Evolutionary conservation across 2,797 vertebrate species (phyloP).

Genomic region (Gymnothorax javanicus): DNA sequence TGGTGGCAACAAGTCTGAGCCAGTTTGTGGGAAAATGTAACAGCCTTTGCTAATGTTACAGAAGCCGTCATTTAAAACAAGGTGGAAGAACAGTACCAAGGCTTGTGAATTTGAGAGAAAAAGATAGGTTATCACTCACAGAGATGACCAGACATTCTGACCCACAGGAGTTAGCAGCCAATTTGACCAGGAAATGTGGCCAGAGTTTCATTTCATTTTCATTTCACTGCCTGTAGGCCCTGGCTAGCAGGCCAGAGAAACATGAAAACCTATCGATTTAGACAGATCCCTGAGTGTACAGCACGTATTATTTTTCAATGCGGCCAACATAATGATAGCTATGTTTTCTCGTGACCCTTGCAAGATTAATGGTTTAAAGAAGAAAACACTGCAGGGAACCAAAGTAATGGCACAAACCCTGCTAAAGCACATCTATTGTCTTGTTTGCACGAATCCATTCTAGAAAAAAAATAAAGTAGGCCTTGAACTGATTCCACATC

Average conservation of each 20-base stretch:
- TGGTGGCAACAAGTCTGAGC: too few species aligned
- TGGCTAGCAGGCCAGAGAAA: not conserved
- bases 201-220: not conserved
- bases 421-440: not conserved
- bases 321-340: not conserved
- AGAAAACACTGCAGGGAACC: not conserved
- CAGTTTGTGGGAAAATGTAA: too few species aligned
- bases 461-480: not conserved
- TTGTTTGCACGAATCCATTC: not conserved
- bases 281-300: not conserved
- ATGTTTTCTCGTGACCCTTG: not conserved
- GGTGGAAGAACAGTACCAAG: too few species aligned
- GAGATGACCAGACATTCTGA: not conserved
- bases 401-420: not conserved
- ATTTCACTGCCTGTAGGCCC: not conserved
- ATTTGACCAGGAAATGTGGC: not conserved
- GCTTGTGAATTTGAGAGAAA: too few species aligned
- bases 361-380: not conserved
- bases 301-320: not conserved
- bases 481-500: not conserved
- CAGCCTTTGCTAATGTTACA: too few species aligned
- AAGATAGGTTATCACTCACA: not conserved
- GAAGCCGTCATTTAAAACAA: too few species aligned
- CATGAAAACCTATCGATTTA: too few species aligned
- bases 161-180: not conserved